phyloP scores from a whole-genome alignment of 2,888 invertebrate species.

The Diadromus collaris region DNA sequence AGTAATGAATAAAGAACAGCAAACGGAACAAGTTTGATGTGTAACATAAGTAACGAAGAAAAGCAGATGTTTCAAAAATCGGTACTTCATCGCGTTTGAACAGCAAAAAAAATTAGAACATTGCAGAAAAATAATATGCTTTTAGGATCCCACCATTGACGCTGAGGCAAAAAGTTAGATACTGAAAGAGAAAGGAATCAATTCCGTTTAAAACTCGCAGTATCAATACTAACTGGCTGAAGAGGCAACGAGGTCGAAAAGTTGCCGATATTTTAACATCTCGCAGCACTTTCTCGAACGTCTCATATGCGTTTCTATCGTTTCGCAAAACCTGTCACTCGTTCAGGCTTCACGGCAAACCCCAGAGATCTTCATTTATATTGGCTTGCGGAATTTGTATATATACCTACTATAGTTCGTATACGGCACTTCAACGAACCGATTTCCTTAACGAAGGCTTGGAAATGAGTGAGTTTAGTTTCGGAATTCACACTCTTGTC shows the following conservation, averaged over 20 bases:
- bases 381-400: conserved; percentile 68
- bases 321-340: conserved; percentile 37
- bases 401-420: conserved; percentile 20
- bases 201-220: conserved; percentile 71
- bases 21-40: conserved; percentile 7
- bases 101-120: conserved; percentile 55
- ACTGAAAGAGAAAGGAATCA: too few relatives aligned
- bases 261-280: conserved; percentile 33
- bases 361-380: conserved; percentile 74
- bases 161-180: too few relatives aligned
- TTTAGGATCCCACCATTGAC: too few relatives aligned
- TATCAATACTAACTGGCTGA: conserved; percentile 63
- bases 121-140: conserved; percentile 29
- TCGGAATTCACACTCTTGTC: conserved; percentile 19
- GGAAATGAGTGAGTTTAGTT: conserved; percentile 1
- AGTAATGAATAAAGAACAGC: not conserved
- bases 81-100: conserved; percentile 41
- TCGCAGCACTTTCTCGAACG: conserved; percentile 34
- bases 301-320: conserved; percentile 64
- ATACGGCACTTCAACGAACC: conserved; percentile 14
- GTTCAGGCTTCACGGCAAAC: conserved; percentile 8
- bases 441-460: conserved; percentile 30
- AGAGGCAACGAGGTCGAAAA: conserved; percentile 39
- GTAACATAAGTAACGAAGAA: conserved; percentile 5
- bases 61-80: conserved; percentile 5